Evolutionary conservation across 2,888 invertebrate species (phyloP), one percentile per base, ranked within the genome.

Genomic region (Drosophila emarginata): DNA sequence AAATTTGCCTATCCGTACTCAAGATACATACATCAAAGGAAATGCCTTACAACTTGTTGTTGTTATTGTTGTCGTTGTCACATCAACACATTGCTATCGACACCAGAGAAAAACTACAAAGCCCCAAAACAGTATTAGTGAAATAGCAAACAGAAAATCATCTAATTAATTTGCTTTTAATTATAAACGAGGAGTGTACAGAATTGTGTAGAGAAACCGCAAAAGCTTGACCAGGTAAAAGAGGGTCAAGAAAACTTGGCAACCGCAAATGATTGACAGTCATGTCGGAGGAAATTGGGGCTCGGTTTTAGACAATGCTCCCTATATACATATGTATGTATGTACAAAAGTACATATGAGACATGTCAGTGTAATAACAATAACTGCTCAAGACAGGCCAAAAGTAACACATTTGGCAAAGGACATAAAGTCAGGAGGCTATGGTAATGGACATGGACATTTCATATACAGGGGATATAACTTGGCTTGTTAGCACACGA

Each of bases 1-100:
- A 61, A 53, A 65, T 11, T 59, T 18, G 3, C 15, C 32, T 50
- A 56, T 62, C 53, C 26, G 58, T 64, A 59, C 76, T 67, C 67
- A 63, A 66, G 74, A 80, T 78, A 86, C 86, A 89, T 78, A 86
- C 87, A 88, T 88, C 89, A 88, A 88, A 88, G 80, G 67, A 64
- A 65, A 62, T 76, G 67, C 45, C 18, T 21, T 45, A 21, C 54
- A 11, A 15, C 64, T 64, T 70, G 63, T 45, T 74, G 74, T 74
- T 74, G 81, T 76, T 76, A 74, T 78, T 79, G 77, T 57, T 51
- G 72, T 74, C 86, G 90, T 90, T 90, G 90, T 86, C 90, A 90
- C 89, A 89, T 90, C 90, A 90, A 89, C 90, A 89, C 89, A 76
- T 77, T 77, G 77, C 81, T 79, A 80, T 79, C 77, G 71, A 78